Percentiles rank a stretch among this genome's conserved stretches.
These are phyloP conservation scores for Sebastes trivittatus DNA, from an alignment of 2,797 vertebrate genomes.

Conservation along the genomic window DNA sequence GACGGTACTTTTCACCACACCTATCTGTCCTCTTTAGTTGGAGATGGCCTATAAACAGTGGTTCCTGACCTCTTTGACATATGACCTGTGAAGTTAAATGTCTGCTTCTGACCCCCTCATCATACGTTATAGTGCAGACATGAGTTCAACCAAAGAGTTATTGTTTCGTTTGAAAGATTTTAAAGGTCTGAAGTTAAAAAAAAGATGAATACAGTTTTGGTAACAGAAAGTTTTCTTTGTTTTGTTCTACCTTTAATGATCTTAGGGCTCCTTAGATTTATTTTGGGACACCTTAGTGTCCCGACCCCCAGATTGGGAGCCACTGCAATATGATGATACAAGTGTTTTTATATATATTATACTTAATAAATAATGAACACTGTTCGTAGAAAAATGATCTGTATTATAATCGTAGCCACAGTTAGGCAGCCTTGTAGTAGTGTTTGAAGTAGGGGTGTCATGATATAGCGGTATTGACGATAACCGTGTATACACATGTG, in stretches of 20 bases:
- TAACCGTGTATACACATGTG: too few relatives aligned
- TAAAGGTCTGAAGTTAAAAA: background rate
- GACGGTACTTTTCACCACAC: background rate
- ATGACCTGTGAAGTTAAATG: background rate
- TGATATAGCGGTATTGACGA: too few relatives aligned
- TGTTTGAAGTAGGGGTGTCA: background rate
- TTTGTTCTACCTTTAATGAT: background rate
- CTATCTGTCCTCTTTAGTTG: background rate
- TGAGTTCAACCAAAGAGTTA: background rate
- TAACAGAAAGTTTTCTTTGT: background rate
- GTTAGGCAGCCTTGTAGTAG: background rate
- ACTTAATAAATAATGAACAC: background rate
- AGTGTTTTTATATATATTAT: too few relatives aligned
- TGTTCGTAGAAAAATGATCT: background rate
- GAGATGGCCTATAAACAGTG: background rate
- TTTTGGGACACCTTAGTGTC: background rate
- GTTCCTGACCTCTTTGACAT: background rate
- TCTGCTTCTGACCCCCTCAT: background rate
- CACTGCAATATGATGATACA: background rate
- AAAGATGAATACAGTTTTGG: background rate
- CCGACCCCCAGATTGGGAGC: background rate
- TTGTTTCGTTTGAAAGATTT: background rate
- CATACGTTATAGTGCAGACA: background rate
- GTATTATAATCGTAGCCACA: background rate
- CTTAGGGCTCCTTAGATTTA: background rate